Percentiles rank a stretch among this genome's conserved stretches.
Evolutionary conservation across 2,888 invertebrate genomes (phyloP).

Genomic region (Thereva nobilitata): DNA sequence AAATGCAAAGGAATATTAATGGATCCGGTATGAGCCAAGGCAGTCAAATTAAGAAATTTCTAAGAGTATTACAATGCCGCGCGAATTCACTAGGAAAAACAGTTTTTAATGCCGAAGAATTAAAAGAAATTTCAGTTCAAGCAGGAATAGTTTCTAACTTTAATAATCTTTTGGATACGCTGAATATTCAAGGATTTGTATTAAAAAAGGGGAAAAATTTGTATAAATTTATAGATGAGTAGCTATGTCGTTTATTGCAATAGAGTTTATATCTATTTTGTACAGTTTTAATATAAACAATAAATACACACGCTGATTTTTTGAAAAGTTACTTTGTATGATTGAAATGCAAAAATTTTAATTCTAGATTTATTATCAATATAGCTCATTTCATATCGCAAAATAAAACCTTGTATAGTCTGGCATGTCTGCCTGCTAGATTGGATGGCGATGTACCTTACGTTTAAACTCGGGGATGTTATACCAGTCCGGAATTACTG

Average conservation of each 20-base stretch:
- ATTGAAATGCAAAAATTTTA: no score
- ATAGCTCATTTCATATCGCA: no score
- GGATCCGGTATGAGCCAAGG: slow-evolving; percentile 74
- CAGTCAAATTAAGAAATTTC: slow-evolving; percentile 72
- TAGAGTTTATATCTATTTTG: no score
- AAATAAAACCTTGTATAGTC: no score
- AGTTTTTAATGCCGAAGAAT: slow-evolving; percentile 74
- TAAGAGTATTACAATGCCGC: slow-evolving; percentile 68
- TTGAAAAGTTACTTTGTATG: no score
- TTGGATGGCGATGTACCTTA: no score
- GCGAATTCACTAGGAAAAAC: slow-evolving; percentile 70
- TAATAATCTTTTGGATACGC: slow-evolving; percentile 70
- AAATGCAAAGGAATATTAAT: slow-evolving; percentile 68
- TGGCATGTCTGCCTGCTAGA: no score
- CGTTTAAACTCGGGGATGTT: no score
- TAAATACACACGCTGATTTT: no score
- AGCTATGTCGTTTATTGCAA: neutral
- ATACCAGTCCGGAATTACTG: no score
- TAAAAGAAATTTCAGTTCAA: slow-evolving; percentile 71
- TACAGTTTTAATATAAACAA: no score
- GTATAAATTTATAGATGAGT: slow-evolving; percentile 67
- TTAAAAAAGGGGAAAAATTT: slow-evolving; percentile 77
- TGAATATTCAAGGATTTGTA: slow-evolving; percentile 85
- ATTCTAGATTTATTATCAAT: no score
- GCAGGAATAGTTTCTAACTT: slow-evolving; percentile 69